phyloP scores from a whole-genome alignment of 2,797 vertebrate species.

The Chromis chromis region DNA sequence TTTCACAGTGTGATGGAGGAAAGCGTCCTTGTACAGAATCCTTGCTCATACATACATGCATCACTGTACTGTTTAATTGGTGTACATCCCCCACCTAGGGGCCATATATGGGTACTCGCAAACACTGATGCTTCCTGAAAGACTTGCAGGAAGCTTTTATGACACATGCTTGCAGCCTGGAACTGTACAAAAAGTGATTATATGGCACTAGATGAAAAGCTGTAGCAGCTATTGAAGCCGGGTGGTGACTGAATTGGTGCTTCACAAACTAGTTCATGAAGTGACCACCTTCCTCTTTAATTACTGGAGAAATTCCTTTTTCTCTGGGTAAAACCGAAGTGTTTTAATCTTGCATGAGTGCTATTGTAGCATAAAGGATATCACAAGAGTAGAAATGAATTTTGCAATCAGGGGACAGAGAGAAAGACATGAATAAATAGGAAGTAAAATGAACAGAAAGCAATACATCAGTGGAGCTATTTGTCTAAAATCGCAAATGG shows the following conservation, averaged over 20 bases:
- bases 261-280: conserved; percentile 6
- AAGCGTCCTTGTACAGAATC: conserved; percentile 24
- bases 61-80: conserved; percentile 38
- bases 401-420: conserved; percentile 1
- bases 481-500: conserved; percentile 5
- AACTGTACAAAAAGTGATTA: conserved; percentile 34
- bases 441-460: conserved; percentile 14
- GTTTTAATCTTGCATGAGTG: conserved; percentile 15
- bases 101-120: conserved; percentile 35
- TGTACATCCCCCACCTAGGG: conserved; percentile 24
- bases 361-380: neutral
- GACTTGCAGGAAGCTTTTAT: conserved; percentile 6
- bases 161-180: conserved; percentile 5
- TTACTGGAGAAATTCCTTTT: neutral
- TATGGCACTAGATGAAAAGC: conserved; percentile 20
- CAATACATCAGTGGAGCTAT: neutral
- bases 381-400: neutral
- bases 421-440: neutral
- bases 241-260: conserved; percentile 20
- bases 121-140: conserved; percentile 34
- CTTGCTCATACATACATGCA: conserved; percentile 32
- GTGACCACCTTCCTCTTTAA: conserved; percentile 4
- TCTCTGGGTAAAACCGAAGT: conserved; percentile 3
- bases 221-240: conserved; percentile 4
- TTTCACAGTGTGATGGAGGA: conserved; percentile 18